phyloP scores from a whole-genome alignment of 2,888 invertebrate genomes.

The Chromoteleia sp. region DNA sequence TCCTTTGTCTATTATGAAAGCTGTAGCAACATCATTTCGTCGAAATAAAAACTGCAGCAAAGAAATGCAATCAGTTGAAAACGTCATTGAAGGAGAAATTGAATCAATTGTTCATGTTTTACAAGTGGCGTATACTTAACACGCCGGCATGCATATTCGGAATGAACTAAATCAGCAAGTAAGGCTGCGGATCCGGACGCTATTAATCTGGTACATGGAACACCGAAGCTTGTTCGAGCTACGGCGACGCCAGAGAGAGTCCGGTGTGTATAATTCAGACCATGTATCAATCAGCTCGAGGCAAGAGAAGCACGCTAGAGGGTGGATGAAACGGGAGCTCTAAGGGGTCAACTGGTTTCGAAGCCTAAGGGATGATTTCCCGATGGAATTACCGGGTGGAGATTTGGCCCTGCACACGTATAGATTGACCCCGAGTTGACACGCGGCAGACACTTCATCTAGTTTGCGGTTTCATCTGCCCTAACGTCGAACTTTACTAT shows the following conservation, averaged over 20 bases:
- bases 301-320: constrained; percentile 73
- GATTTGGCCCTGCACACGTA: constrained; percentile 50
- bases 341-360: constrained; percentile 71
- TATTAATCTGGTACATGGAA: constrained; percentile 73
- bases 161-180: constrained; percentile 62
- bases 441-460: constrained; percentile 70
- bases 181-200: constrained; percentile 73
- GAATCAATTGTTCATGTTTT: constrained; percentile 61
- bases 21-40: too few species aligned
- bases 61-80: constrained; percentile 1
- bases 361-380: constrained; percentile 82
- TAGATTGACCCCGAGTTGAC: constrained; percentile 65
- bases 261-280: constrained; percentile 81
- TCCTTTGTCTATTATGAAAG: too few species aligned
- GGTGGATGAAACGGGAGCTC: constrained; percentile 48
- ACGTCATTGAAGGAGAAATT: constrained; percentile 39
- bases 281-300: constrained; percentile 81
- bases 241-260: constrained; percentile 62
- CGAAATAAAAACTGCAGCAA: not conserved
- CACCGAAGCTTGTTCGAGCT: constrained; percentile 50
- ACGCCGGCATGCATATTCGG: constrained; percentile 46
- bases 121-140: constrained; percentile 56
- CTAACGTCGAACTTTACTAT: constrained; percentile 54
- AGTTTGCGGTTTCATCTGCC: constrained; percentile 73
- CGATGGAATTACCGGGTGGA: constrained; percentile 73